These are phyloP conservation scores for Callyntrura guangdongensis DNA, from an alignment of 2,888 invertebrate species.

Conservation along the genomic window DNA sequence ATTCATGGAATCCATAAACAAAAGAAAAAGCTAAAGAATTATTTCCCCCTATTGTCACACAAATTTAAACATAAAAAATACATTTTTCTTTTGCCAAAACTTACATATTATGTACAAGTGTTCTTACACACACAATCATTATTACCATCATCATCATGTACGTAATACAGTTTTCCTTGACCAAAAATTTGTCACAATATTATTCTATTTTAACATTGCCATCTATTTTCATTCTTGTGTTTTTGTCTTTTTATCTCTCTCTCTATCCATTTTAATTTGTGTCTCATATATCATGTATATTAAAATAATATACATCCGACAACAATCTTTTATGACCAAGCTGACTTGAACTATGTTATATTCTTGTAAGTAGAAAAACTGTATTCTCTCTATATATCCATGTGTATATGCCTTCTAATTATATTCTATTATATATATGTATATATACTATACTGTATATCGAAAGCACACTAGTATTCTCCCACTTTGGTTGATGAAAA, in stretches of 20 bases:
- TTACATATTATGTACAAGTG: background rate
- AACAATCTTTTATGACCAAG: slow-evolving; percentile 30
- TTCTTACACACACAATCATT: too few species aligned
- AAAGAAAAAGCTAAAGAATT: background rate
- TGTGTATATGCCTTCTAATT: slow-evolving; percentile 5
- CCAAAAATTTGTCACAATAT: slow-evolving; percentile 23
- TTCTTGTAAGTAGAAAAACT: slow-evolving; percentile 35
- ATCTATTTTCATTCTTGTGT: slow-evolving; percentile 1
- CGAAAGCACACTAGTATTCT: slow-evolving; percentile 41
- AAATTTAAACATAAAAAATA: background rate
- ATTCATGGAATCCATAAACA: background rate
- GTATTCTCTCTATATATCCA: background rate
- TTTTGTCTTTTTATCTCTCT: slow-evolving; percentile 7
- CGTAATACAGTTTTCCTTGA: background rate
- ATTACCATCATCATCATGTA: slow-evolving; percentile 47
- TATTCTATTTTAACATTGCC: slow-evolving; percentile 12
- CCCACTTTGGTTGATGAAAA: slow-evolving; percentile 20
- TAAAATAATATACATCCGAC: slow-evolving; percentile 24
- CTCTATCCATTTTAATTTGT: slow-evolving; percentile 42
- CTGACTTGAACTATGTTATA: slow-evolving; percentile 34
- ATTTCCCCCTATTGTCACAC: background rate
- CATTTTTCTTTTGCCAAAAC: background rate
- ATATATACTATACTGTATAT: slow-evolving; percentile 9
- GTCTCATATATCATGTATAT: slow-evolving; percentile 37
- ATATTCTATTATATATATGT: slow-evolving; percentile 21